These are phyloP conservation scores for Eilema sororculum DNA, from an alignment of 2,888 invertebrate genomes.

Conservation along the genomic window DNA sequence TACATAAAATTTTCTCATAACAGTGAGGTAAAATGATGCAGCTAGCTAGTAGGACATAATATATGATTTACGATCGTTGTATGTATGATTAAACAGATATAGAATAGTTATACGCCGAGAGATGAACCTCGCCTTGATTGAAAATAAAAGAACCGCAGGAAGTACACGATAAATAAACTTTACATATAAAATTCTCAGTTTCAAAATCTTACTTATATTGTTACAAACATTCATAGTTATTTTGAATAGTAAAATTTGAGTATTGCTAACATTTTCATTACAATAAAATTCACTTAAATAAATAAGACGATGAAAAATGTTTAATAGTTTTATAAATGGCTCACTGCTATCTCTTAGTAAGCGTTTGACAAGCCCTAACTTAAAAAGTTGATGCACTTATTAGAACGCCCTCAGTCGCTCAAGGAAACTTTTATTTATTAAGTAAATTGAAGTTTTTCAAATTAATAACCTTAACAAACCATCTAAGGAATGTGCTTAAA, in stretches of 20 bases:
- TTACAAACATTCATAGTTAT: slow-evolving; percentile 37
- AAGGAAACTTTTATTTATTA: background rate
- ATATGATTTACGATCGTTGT: slow-evolving; percentile 62
- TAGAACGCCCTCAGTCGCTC: background rate
- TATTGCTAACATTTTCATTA: slow-evolving; percentile 79
- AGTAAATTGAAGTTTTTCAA: background rate
- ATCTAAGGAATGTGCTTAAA: background rate
- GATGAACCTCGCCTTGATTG: slow-evolving; percentile 27
- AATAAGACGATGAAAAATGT: slow-evolving; percentile 51
- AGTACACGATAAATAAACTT: slow-evolving; percentile 27
- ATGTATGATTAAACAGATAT: slow-evolving; percentile 56
- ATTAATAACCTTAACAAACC: background rate
- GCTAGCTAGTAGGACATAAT: slow-evolving; percentile 16
- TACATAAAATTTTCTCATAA: slow-evolving; percentile 43
- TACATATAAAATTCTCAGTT: slow-evolving; percentile 27
- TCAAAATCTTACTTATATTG: slow-evolving; percentile 45
- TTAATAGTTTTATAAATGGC: slow-evolving; percentile 50
- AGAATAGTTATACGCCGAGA: slow-evolving; percentile 33
- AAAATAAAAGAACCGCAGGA: slow-evolving; percentile 37
- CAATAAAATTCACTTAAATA: slow-evolving; percentile 60
- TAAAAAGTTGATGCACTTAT: background rate
- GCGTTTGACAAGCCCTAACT: background rate
- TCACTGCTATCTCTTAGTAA: background rate
- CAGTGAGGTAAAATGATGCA: slow-evolving; percentile 58
- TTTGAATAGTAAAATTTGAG: slow-evolving; percentile 49